Evolutionary conservation across 2,113 vertebrate genomes (phyloP).

Genomic region (Galeopterus variegatus): DNA sequence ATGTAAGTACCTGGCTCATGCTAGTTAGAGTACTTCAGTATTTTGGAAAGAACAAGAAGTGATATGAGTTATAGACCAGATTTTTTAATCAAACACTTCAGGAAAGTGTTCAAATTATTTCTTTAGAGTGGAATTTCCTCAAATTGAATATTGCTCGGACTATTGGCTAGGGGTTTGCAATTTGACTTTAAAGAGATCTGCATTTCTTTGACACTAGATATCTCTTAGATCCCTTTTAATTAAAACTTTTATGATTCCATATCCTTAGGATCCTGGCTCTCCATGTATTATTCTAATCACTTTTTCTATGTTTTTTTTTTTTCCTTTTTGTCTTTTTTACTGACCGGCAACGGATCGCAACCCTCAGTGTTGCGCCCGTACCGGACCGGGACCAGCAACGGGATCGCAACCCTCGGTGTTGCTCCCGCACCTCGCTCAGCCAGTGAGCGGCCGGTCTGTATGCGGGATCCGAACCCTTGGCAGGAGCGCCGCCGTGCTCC

Average conservation of each 20-base stretch:
- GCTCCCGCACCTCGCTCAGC: no score
- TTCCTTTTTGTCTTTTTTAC: no score
- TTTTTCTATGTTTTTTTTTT: background rate
- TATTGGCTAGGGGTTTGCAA: background rate
- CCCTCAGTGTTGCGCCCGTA: no score
- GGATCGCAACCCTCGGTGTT: no score
- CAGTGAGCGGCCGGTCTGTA: no score
- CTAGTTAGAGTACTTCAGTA: background rate
- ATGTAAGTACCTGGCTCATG: background rate
- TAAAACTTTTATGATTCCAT: background rate
- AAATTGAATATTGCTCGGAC: slow-evolving; percentile 36
- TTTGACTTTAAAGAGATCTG: slow-evolving; percentile 54
- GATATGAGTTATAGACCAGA: background rate
- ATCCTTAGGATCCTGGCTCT: slow-evolving; percentile 22
- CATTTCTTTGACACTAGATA: slow-evolving; percentile 15
- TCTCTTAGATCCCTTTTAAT: slow-evolving; percentile 33
- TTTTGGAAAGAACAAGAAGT: slow-evolving; percentile 28
- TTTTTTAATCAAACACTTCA: slow-evolving; percentile 45
- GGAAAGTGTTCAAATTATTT: background rate
- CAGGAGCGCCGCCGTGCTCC: no score
- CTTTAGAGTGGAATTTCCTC: slow-evolving; percentile 41
- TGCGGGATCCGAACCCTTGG: no score
- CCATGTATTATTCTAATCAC: slow-evolving; percentile 1
- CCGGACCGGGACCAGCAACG: no score
- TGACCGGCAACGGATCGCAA: no score